phyloP scores from a whole-genome alignment of 1,140 invertebrate species.

The Drosophila arawakana region DNA sequence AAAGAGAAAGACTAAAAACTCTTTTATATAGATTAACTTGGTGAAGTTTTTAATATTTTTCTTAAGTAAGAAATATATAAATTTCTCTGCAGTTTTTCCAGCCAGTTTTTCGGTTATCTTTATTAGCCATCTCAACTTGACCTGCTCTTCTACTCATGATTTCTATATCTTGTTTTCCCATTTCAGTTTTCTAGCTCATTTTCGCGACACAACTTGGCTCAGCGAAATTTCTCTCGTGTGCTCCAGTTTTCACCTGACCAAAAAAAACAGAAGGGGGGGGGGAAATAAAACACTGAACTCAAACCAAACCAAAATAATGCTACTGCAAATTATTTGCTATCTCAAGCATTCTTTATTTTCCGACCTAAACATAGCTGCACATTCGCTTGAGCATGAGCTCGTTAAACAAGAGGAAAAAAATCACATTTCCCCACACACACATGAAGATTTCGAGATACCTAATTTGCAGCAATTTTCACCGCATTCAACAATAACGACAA shows the following conservation, averaged over 20 bases:
- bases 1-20: background rate
- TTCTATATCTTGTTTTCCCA: constrained; percentile 2
- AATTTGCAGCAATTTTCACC: constrained; percentile 78
- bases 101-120: background rate
- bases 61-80: background rate
- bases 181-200: background rate
- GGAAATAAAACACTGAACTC: no score
- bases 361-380: constrained; percentile 47
- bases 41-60: background rate
- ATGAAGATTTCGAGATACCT: constrained; percentile 57
- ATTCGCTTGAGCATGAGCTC: constrained; percentile 56
- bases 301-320: background rate
- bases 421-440: constrained; percentile 27
- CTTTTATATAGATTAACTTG: background rate
- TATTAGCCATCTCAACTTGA: background rate
- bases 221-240: constrained; percentile 22
- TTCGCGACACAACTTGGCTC: constrained; percentile 5
- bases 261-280: background rate
- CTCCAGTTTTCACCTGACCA: constrained; percentile 52
- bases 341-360: constrained; percentile 37
- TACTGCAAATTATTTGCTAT: constrained; percentile 29
- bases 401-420: constrained; percentile 54
- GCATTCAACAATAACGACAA: constrained; percentile 25
- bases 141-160: background rate
- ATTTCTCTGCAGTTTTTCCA: background rate